Base-by-base conservation (phyloP, 2,888 invertebrate genomes). In the Rambutsinella grinnellia region DNA sequence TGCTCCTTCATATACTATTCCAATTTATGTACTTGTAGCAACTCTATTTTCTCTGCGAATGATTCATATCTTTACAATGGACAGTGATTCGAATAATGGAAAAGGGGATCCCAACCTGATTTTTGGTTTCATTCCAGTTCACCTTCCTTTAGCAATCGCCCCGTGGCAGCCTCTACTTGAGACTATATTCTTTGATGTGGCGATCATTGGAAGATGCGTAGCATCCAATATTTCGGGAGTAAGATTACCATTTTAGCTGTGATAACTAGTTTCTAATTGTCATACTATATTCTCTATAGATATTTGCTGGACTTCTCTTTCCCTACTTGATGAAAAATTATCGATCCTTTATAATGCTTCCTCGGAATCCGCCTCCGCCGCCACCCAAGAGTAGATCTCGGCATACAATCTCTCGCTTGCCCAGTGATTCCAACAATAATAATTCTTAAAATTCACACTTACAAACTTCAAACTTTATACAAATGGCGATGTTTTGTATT, bases 101-200 rank as follows among this genome's bases (percentile, higher is more conserved):
- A 69, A 58, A 53, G 69, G 76, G 24, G 75, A 67, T 3, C 81
- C 79, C 1, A 70, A 51, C 21, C 47, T 79, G 0, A 47, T 81
- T 1, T 71, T 79, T 28, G 81, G 81, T 1, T 77, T 79, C 36
- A 53, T 71, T n/a, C 79, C 75, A 23, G 74, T 74, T 3, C 19
- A 58, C 44, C 36, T 78, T 10, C 78, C 78, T 15, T 15, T 46
- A n/a, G 54, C 26, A 13, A 54, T 75, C 1, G 57, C 66, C 0
- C 72, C 78, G 3, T 76, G 76, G 78, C 72, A 70, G 44, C 78
- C 80, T 1, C 23, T 78, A 13, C 1, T 78, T 6, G 78, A 80
- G 63, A 54, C 66, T 1, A 58, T 76, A 5, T 51, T 80, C 24
- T 78, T 76, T 51, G 76, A 80, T 17, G 61, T 76, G 5, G 44